Conservation (phyloP, 2,113 vertebrate genomes). For the Cheilinus undulatus region DNA sequence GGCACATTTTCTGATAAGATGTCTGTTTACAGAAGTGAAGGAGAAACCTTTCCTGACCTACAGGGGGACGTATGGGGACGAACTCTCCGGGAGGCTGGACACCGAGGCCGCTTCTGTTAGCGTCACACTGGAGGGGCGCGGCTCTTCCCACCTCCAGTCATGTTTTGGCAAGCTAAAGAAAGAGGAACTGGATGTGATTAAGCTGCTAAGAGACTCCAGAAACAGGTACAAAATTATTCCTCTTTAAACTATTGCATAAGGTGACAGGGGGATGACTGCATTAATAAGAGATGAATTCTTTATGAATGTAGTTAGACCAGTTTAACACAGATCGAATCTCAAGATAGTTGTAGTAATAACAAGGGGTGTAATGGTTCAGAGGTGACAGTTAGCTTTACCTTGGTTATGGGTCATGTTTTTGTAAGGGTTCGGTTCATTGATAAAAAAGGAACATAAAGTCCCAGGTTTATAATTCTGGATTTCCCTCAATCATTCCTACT, state of each 20-base stretch:
- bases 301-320: conserved; percentile 6
- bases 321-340: no score
- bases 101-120: conserved; percentile 66
- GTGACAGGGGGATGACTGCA: background rate
- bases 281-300: conserved; percentile 1
- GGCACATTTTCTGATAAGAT: no score
- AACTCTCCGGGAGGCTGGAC: conserved; percentile 74
- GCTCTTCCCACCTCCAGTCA: conserved; percentile 83
- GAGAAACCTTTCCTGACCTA: conserved; percentile 89
- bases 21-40: conserved; percentile 83
- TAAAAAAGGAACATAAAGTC: no score
- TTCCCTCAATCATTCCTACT: no score
- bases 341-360: no score
- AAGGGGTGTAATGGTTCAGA: no score
- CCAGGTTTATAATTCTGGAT: no score
- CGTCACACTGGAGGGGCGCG: conserved; percentile 76
- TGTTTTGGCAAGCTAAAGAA: conserved; percentile 89
- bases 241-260: background rate
- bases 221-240: conserved; percentile 80
- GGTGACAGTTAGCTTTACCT: background rate
- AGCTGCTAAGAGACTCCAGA: conserved; percentile 83
- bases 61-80: conserved; percentile 80
- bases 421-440: no score
- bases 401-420: no score
- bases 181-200: conserved; percentile 88